Evolutionary conservation across 2,113 vertebrate genomes (phyloP).

Genomic region (Uropsilus gracilis): DNA sequence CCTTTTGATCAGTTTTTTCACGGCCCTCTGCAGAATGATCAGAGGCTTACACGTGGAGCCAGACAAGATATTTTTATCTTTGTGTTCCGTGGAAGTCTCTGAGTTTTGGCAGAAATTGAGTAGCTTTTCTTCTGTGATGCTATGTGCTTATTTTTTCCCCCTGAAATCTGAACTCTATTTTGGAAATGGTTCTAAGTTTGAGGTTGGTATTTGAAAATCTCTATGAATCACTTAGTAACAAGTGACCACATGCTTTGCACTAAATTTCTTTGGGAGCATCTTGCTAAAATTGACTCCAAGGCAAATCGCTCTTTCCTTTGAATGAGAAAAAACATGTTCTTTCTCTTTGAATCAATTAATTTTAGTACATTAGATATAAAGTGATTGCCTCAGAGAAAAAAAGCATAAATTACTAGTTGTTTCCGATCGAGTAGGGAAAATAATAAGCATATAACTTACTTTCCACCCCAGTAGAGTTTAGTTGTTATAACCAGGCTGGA

Average conservation of each 20-base stretch:
- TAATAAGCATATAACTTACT: slow-evolving; percentile 88
- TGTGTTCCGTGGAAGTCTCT: slow-evolving; percentile 8
- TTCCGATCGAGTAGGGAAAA: background rate
- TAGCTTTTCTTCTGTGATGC: slow-evolving; percentile 51
- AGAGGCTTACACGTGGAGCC: slow-evolving; percentile 2
- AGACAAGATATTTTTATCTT: slow-evolving; percentile 68
- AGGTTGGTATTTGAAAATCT: slow-evolving; percentile 44
- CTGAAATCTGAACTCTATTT: slow-evolving; percentile 64
- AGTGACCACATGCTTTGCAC: background rate
- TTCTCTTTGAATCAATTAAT: background rate
- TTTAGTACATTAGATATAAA: background rate
- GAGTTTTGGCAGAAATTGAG: slow-evolving; percentile 56
- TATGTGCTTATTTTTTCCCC: slow-evolving; percentile 54
- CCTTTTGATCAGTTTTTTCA: slow-evolving; percentile 50
- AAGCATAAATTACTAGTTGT: background rate
- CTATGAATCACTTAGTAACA: slow-evolving; percentile 45
- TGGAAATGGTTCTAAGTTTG: slow-evolving; percentile 38
- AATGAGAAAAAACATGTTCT: background rate
- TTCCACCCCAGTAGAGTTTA: slow-evolving; percentile 99
- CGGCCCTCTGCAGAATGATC: slow-evolving; percentile 21
- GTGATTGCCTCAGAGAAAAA: background rate
- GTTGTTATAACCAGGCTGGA: slow-evolving; percentile 99
- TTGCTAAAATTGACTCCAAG: slow-evolving; percentile 8
- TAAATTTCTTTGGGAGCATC: background rate
- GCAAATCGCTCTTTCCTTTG: background rate